Evolutionary conservation across 2,888 invertebrate genomes (phyloP), one percentile per base, ranked within the genome.

Genomic region (Sinhomidia bicolor): DNA sequence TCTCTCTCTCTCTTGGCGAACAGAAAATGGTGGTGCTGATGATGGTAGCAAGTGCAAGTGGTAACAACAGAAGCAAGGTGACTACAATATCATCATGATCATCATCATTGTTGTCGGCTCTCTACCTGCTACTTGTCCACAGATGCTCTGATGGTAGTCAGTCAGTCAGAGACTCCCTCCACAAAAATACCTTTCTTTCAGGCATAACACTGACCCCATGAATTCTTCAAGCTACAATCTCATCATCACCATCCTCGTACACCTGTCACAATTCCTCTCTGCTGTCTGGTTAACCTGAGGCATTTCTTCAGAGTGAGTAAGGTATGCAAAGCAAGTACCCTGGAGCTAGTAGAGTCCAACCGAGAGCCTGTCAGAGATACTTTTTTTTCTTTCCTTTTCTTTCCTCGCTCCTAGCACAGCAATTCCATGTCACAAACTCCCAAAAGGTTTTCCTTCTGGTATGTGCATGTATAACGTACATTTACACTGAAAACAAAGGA

Each of bases 151-250:
- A n/a, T n/a, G n/a, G n/a, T n/a, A n/a, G n/a, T n/a, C 68, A 32
- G 68, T 68, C 4, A 6, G 6, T 57, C 17, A 4, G 17, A 7
- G 17, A 7, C 68, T 47, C 74, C 14, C 74, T 74, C 71, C 47
- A 47, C 71, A 68, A 71, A 71, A 71, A 65, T 65, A 36, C 41
- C 36, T 71, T 71, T 71, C 41, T 4, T 82, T 82, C 44, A 60
- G 14, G 44, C 76, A 74, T 62, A 84, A 71, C 54, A 84, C 84
- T 84, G 84, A 84, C 84, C 84, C 84, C 74, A 84, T 84, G 84
- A 84, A 84, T 84, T 84, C 84, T 76, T 84, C 76, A 84, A 62
- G 76, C 76, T 36, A 84, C 74, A 84, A 84, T 71, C 68, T 71
- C 78, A 78, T 54, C 85, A 85, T 85, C 85, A 78, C 47, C 78